These are phyloP conservation scores for Saguinus imperator DNA, from an alignment of 2,113 vertebrate species.

Conservation along the genomic window DNA sequence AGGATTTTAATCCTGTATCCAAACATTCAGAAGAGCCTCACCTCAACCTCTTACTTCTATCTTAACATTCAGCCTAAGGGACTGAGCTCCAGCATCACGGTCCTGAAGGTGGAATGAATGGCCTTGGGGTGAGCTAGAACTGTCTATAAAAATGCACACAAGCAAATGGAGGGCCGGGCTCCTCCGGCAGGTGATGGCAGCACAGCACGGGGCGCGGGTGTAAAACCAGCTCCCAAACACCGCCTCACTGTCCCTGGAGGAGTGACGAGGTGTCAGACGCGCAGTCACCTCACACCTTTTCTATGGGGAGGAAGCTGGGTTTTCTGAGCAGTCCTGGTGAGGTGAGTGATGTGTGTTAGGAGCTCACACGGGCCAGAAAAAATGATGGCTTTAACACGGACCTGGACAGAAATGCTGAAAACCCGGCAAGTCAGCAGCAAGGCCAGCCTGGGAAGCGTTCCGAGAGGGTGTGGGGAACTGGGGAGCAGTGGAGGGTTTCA, in stretches of 20 bases:
- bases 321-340: background rate
- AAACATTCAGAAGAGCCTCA: background rate
- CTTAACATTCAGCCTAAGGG: fast-evolving
- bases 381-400: slow-evolving; percentile 35
- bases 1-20: background rate
- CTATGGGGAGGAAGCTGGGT: background rate
- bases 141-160: background rate
- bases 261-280: background rate
- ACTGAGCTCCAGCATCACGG: fast-evolving
- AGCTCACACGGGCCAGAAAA: background rate
- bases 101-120: background rate
- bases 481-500: background rate
- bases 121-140: background rate
- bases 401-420: background rate
- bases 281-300: background rate
- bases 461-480: background rate
- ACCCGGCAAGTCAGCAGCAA: background rate
- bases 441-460: background rate
- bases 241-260: background rate
- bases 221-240: background rate
- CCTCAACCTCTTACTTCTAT: background rate
- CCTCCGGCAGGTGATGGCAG: background rate
- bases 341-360: background rate
- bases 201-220: fast-evolving
- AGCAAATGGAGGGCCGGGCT: background rate